Evolutionary conservation across 2,888 invertebrate genomes (phyloP).

Genomic region (Tigriopus californicus): DNA sequence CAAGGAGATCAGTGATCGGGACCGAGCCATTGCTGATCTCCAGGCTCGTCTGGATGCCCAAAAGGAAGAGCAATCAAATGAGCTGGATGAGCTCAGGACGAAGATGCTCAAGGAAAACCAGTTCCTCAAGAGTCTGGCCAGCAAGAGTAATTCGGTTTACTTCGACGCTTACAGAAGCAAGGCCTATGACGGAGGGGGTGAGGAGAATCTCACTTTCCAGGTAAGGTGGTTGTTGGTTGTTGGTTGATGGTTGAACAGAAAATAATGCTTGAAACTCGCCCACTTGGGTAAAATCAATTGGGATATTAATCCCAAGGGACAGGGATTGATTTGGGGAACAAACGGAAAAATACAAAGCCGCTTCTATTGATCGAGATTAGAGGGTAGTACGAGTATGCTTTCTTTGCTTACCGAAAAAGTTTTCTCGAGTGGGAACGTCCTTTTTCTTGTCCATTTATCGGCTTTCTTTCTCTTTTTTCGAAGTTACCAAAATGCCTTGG

Average conservation of each 20-base stretch:
- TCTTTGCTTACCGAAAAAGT: too few species aligned
- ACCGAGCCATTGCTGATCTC: slow-evolving; percentile 8
- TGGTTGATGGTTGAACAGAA: not conserved
- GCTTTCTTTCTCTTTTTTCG: too few species aligned
- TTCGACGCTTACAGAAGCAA: slow-evolving; percentile 16
- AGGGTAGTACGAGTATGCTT: too few species aligned
- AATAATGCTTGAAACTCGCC: too few species aligned
- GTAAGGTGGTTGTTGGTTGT: not conserved
- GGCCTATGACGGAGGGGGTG: slow-evolving; percentile 16
- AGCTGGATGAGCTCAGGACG: slow-evolving; percentile 12
- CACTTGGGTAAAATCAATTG: too few species aligned
- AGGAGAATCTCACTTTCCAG: slow-evolving; percentile 15
- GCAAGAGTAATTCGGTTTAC: slow-evolving; percentile 9
- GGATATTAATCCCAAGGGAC: too few species aligned
- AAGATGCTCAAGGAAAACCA: slow-evolving; percentile 12
- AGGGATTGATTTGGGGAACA: too few species aligned
- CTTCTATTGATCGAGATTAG: too few species aligned
- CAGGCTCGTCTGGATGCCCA: slow-evolving; percentile 10
- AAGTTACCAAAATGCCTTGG: too few species aligned
- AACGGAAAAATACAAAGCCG: too few species aligned
- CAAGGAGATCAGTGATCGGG: slow-evolving; percentile 15
- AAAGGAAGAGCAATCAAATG: slow-evolving; percentile 1
- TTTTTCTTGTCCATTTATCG: too few species aligned
- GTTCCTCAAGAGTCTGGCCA: slow-evolving; percentile 11
- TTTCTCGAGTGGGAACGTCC: too few species aligned